Evolutionary conservation across 1,140 invertebrate genomes (phyloP).

Genomic region (Zaprionus inermis): DNA sequence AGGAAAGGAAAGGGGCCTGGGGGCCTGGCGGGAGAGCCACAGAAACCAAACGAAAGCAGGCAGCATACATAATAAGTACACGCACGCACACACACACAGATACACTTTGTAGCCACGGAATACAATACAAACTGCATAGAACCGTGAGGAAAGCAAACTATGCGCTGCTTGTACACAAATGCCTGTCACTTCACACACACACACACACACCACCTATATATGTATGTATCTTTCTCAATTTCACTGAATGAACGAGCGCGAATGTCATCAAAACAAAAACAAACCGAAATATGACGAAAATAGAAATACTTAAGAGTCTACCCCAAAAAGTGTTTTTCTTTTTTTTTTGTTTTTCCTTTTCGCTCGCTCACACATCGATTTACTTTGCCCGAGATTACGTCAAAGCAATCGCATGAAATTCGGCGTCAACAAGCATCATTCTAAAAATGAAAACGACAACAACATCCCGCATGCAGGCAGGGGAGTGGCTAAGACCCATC

Average conservation of each 20-base stretch:
- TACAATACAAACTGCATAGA: slow-evolving; percentile 7
- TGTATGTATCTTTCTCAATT: slow-evolving; percentile 24
- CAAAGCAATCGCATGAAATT: slow-evolving; percentile 12
- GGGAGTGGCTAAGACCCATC: slow-evolving; percentile 16
- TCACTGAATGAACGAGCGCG: slow-evolving; percentile 33
- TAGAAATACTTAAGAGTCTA: slow-evolving; percentile 38
- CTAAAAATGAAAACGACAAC: slow-evolving; percentile 8
- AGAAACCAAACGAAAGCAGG: slow-evolving; percentile 9
- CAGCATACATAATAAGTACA: slow-evolving; percentile 9
- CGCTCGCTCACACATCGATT: neutral
- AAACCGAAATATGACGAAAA: slow-evolving; percentile 24
- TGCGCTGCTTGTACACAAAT: neutral
- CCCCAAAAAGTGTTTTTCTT: slow-evolving; percentile 2
- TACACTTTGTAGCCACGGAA: neutral
- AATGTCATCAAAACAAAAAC: slow-evolving; percentile 42
- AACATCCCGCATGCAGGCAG: neutral
- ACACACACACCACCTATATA: neutral
- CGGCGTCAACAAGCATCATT: neutral
- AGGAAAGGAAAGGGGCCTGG: neutral
- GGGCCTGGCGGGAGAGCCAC: neutral
- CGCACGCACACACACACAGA: neutral
- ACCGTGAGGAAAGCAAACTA: slow-evolving; percentile 7
- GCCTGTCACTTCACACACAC: neutral
- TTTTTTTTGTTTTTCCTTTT: neutral
- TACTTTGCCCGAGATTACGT: slow-evolving; percentile 31